These are phyloP conservation scores for Bos indicus DNA, from an alignment of 2,113 vertebrate species.

Conservation along the genomic window DNA sequence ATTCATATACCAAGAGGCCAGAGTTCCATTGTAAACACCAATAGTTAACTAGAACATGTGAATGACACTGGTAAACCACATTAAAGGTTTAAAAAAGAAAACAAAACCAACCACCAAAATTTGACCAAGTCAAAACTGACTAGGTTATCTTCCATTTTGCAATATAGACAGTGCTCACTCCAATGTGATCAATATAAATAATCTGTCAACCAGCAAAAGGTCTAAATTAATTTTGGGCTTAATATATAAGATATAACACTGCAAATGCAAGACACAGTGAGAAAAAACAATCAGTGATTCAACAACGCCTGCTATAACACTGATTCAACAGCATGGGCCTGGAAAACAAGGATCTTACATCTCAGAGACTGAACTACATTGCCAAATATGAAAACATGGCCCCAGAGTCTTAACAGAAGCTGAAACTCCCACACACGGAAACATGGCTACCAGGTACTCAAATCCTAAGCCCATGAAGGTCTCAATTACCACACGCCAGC, in stretches of 20 bases:
- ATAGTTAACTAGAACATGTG: not conserved
- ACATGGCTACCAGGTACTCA: slow-evolving; percentile 35
- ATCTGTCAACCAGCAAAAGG: not conserved
- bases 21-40: not conserved
- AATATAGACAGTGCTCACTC: not conserved
- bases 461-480: slow-evolving; percentile 26
- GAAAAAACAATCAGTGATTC: not conserved
- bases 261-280: not conserved
- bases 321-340: not conserved
- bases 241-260: not conserved
- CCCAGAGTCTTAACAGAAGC: slow-evolving; percentile 4
- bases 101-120: not conserved
- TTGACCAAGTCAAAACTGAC: not conserved
- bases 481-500: slow-evolving; percentile 45
- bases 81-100: not conserved
- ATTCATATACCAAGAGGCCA: not conserved
- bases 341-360: not conserved
- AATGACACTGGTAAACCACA: not conserved
- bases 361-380: not conserved
- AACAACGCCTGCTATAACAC: not conserved
- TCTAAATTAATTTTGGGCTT: not conserved
- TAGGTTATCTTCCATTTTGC: not conserved
- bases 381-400: slow-evolving; percentile 18
- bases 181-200: not conserved
- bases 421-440: slow-evolving; percentile 12